A percentile compares a stretch with the other conserved stretches of the same genome.
Conservation (phyloP, 2,888 invertebrate species). For the Hydrotaea cyrtoneurina region DNA sequence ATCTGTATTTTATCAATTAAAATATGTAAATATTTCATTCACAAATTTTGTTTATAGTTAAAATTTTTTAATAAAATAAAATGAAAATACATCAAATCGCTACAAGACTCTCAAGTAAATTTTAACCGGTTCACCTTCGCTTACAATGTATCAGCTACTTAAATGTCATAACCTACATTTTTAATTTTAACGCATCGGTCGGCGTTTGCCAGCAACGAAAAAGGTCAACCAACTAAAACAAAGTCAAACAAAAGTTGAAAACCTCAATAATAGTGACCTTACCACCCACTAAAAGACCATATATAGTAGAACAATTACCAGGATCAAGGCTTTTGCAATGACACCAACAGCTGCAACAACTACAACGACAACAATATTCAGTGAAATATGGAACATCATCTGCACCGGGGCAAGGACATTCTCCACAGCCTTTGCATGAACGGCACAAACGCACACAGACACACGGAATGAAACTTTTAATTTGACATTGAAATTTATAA, state of each 20-base stretch:
- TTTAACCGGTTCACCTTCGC: too few relatives aligned
- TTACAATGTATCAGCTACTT: background rate
- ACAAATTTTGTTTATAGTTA: too few relatives aligned
- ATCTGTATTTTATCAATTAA: too few relatives aligned
- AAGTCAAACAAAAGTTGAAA: conserved; percentile 52
- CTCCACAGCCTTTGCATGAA: conserved; percentile 56
- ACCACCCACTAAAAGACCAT: background rate
- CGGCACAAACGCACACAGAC: background rate
- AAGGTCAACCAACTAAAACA: conserved; percentile 31
- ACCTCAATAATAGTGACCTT: conserved; percentile 27
- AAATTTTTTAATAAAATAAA: too few relatives aligned
- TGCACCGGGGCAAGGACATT: conserved; percentile 72
- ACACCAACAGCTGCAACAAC: background rate
- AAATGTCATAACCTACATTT: conserved; percentile 33
- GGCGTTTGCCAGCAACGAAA: background rate
- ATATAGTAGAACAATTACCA: conserved; percentile 5
- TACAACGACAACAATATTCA: background rate
- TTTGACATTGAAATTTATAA: conserved; percentile 68
- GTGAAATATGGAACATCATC: conserved; percentile 42
- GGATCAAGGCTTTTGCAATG: conserved; percentile 18
- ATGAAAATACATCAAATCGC: too few relatives aligned
- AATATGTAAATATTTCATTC: too few relatives aligned
- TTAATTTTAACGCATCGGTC: too few relatives aligned
- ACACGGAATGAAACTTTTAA: conserved; percentile 68
- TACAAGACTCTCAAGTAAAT: too few relatives aligned